Base-by-base conservation (phyloP, 2,888 invertebrate species). In the Incurvaria masculella region DNA sequence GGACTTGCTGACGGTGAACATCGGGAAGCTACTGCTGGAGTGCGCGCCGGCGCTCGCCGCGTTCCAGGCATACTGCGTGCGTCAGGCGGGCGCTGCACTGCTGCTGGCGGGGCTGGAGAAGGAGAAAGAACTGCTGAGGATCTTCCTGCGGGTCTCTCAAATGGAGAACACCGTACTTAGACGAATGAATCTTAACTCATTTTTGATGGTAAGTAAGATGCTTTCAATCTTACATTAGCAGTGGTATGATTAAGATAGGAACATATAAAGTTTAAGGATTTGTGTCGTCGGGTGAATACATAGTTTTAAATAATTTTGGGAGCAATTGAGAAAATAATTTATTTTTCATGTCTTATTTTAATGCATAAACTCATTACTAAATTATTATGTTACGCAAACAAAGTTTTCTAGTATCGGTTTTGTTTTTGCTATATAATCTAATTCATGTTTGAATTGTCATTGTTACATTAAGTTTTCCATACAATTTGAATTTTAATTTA, bases 141-240 rank as follows among this genome's bases (percentile, higher is more conserved):
- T 97, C 72, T 97, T 97, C 72, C 81, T 97, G 50, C 87, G 93
- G 66, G 97, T 96, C 50, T 96, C 96, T 33, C 97, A 97, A 80
- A 94, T 95, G 91, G 97, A 97, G 70, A 97, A 97, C 68, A 86
- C 91, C 18, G 89, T 94, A 53, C 76, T 97, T 57, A 81, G 97
- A 57, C 82, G 96, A 59, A 97, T 97, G 96, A 96, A 96, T 69
- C 81, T 97, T 44, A 94, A 96, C 73, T 95, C 97, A n/a, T 97
- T 97, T 73, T 84, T 97, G 48, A 97, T 97, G 95, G 95, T 93
- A 68, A 69, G 73, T n/a, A n/a, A n/a, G n/a, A n/a, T n/a, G 58
- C 42, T 42, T 38, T 16, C n/a, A 21, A 16, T 18, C 21, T 14
- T 19, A 18, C 10, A 11, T 42, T 42, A 18, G 42, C 19, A 14